These are phyloP conservation scores for Valencia hispanica DNA, from an alignment of 2,797 vertebrate species.

Conservation along the genomic window DNA sequence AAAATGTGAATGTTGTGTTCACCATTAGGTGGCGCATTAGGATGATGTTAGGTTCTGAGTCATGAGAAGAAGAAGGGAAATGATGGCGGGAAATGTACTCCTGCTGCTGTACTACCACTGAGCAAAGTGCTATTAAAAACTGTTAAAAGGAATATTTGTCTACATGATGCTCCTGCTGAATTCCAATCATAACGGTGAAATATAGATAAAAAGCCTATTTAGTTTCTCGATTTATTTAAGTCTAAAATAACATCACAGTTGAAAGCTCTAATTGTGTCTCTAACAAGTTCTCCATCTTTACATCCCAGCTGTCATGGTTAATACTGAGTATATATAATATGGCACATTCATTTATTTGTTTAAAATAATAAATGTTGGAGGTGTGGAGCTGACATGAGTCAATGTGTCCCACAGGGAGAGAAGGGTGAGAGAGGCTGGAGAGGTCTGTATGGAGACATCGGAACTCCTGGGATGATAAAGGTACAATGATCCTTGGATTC, in stretches of 20 bases:
- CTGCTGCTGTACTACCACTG: too few relatives aligned
- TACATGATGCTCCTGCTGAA: too few relatives aligned
- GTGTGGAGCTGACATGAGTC: background rate
- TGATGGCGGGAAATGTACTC: too few relatives aligned
- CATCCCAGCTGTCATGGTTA: background rate
- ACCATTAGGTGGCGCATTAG: too few relatives aligned
- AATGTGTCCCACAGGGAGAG: slow-evolving; percentile 58
- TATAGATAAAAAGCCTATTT: background rate
- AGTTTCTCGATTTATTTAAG: background rate
- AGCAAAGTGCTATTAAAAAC: too few relatives aligned
- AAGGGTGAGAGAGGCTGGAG: slow-evolving; percentile 70
- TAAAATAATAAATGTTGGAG: background rate
- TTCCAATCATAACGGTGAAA: too few relatives aligned
- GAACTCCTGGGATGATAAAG: slow-evolving; percentile 63
- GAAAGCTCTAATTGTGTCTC: background rate
- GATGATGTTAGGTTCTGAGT: too few relatives aligned
- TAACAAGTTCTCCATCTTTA: background rate
- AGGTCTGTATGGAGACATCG: slow-evolving; percentile 67
- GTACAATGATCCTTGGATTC: slow-evolving; percentile 16
- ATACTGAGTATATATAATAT: background rate
- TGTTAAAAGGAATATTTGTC: too few relatives aligned
- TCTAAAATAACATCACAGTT: background rate
- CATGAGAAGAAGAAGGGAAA: too few relatives aligned
- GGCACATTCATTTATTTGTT: background rate
- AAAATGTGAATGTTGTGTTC: too few relatives aligned